These are phyloP conservation scores for Callimorpha dominula DNA, from an alignment of 2,888 invertebrate species.

Conservation along the genomic window DNA sequence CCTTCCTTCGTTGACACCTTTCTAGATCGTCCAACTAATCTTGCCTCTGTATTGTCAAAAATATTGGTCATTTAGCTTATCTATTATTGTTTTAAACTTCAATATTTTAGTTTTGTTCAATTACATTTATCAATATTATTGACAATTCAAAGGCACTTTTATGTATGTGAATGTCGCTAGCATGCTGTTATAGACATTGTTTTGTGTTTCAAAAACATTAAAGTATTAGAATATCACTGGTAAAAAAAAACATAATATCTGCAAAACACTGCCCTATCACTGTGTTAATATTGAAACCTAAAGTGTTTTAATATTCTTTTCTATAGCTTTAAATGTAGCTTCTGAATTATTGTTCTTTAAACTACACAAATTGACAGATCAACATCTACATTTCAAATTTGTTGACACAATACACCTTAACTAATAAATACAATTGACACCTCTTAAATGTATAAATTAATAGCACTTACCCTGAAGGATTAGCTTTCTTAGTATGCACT, in stretches of 20 bases:
- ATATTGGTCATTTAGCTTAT: conserved; percentile 26
- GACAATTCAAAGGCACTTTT: conserved; percentile 71
- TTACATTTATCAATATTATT: conserved; percentile 44
- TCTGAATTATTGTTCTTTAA: conserved; percentile 39
- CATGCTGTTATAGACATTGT: conserved; percentile 74
- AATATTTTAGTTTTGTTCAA: not conserved
- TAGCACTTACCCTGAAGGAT: conserved; percentile 74
- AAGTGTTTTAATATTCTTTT: conserved; percentile 22
- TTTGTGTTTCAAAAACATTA: conserved; percentile 52
- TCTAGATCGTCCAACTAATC: conserved; percentile 84
- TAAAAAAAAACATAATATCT: not conserved
- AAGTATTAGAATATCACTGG: not conserved
- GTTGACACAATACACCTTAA: conserved; percentile 44
- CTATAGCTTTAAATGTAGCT: conserved; percentile 48
- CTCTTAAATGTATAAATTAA: conserved; percentile 50
- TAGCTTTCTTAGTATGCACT: conserved; percentile 80
- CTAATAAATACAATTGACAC: conserved; percentile 60
- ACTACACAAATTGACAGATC: conserved; percentile 46
- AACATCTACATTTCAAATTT: conserved; percentile 40
- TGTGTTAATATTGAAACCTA: conserved; percentile 45
- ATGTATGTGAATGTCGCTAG: conserved; percentile 70
- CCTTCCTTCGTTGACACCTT: conserved; percentile 86
- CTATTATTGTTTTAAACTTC: not conserved
- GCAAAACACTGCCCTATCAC: conserved; percentile 41
- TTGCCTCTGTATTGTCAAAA: conserved; percentile 73